Conservation (phyloP, 2,113 vertebrate genomes). For the Trachemys scripta region DNA sequence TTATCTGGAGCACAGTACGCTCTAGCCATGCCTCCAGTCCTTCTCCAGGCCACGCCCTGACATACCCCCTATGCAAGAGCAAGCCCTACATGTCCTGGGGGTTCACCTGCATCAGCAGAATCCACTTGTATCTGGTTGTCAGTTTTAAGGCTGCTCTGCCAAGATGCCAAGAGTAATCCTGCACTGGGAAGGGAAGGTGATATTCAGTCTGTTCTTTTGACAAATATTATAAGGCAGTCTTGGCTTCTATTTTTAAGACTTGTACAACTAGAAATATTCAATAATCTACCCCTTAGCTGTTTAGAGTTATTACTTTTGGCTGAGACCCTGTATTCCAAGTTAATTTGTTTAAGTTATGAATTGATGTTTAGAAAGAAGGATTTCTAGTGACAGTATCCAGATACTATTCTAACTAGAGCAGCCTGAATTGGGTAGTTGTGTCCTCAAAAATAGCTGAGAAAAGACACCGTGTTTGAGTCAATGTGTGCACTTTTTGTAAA, state of each 20-base stretch:
- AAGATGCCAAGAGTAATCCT: not conserved
- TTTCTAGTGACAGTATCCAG: not conserved
- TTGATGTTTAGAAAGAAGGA: not conserved
- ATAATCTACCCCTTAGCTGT: not conserved
- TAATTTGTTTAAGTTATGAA: not conserved
- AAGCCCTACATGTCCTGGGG: not conserved
- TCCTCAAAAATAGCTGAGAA: not conserved
- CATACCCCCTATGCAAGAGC: not conserved
- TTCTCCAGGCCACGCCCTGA: not conserved
- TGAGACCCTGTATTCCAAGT: not conserved
- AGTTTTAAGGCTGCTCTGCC: not conserved
- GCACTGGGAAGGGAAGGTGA: not conserved
- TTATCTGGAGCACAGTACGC: not conserved
- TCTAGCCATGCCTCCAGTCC: not conserved
- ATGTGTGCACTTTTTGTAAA: too few relatives aligned
- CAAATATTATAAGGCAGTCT: not conserved
- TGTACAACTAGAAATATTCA: not conserved
- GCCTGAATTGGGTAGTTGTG: not conserved
- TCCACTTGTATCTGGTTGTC: not conserved
- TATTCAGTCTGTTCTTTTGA: not conserved
- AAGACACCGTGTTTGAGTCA: too few relatives aligned
- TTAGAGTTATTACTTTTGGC: not conserved
- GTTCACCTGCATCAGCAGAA: not conserved
- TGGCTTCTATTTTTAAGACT: not conserved
- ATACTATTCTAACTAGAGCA: not conserved